Conservation (phyloP, 2,113 vertebrate species). For the Chamaea fasciata region DNA sequence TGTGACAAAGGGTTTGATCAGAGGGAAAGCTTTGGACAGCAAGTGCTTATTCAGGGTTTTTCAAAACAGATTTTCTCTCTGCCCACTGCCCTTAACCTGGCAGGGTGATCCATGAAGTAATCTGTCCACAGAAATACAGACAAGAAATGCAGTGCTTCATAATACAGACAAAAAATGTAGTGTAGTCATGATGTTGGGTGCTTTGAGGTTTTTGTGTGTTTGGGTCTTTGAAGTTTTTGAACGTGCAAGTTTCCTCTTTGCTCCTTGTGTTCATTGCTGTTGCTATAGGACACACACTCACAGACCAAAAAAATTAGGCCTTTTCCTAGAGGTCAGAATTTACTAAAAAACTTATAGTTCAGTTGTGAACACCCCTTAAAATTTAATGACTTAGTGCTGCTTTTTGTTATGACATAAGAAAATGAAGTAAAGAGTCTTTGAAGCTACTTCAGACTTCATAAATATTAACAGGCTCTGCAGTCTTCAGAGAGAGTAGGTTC, state of each 20-base stretch:
- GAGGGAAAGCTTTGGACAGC: neutral
- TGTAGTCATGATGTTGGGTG: neutral
- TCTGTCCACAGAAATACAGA: neutral
- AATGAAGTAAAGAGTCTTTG: constrained; percentile 35
- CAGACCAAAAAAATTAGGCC: neutral
- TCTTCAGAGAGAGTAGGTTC: neutral
- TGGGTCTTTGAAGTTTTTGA: neutral
- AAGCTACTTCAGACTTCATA: constrained; percentile 46
- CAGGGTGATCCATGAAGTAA: neutral
- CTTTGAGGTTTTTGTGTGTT: neutral
- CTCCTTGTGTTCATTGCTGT: neutral
- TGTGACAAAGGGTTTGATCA: neutral
- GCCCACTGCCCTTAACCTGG: neutral
- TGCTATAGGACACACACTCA: neutral
- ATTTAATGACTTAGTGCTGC: neutral
- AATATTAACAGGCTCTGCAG: constrained; percentile 40
- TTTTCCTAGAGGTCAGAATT: neutral
- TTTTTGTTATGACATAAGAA: neutral
- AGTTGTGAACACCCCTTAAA: neutral
- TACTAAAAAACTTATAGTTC: neutral
- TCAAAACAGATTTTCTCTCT: neutral
- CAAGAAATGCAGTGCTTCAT: neutral
- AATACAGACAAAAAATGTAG: neutral
- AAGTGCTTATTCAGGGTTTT: neutral
- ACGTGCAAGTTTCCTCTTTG: neutral